Percentiles rank a stretch among this genome's conserved stretches.
Evolutionary conservation across 1,140 invertebrate genomes (phyloP).

Genomic region (Orchestia grillus): DNA sequence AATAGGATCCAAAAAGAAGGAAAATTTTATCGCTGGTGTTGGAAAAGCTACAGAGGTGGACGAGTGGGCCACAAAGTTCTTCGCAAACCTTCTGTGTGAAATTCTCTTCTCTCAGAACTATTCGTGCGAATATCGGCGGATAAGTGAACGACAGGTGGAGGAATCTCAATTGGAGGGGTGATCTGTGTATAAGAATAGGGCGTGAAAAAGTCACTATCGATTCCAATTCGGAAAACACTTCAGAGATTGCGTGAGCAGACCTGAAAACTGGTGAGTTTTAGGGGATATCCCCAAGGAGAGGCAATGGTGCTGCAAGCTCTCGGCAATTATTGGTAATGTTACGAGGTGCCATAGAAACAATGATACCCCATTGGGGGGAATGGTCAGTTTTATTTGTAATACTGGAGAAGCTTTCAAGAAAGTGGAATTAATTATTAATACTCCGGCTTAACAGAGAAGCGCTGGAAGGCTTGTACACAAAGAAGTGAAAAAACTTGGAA

Average conservation of each 20-base stretch:
- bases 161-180: neutral
- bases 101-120: neutral
- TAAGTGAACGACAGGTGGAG: neutral
- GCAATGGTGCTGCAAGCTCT: conserved; percentile 19
- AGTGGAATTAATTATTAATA: neutral
- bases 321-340: conserved; percentile 51
- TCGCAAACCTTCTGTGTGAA: neutral
- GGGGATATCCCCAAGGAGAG: neutral
- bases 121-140: neutral
- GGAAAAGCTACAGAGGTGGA: neutral
- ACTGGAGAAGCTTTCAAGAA: neutral
- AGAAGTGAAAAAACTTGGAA: neutral
- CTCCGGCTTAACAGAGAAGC: neutral
- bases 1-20: neutral
- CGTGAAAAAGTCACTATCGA: conserved; percentile 4
- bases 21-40: neutral
- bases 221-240: neutral
- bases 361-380: conserved; percentile 13
- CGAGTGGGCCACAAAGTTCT: too few species aligned
- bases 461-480: neutral
- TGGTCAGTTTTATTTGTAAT: neutral
- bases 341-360: conserved; percentile 50
- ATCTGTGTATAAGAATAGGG: neutral
- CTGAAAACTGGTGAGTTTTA: conserved; percentile 2
- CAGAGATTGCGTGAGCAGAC: conserved; percentile 28